Base-by-base conservation (phyloP, 2,888 invertebrate species). In the Morinoia aosen region DNA sequence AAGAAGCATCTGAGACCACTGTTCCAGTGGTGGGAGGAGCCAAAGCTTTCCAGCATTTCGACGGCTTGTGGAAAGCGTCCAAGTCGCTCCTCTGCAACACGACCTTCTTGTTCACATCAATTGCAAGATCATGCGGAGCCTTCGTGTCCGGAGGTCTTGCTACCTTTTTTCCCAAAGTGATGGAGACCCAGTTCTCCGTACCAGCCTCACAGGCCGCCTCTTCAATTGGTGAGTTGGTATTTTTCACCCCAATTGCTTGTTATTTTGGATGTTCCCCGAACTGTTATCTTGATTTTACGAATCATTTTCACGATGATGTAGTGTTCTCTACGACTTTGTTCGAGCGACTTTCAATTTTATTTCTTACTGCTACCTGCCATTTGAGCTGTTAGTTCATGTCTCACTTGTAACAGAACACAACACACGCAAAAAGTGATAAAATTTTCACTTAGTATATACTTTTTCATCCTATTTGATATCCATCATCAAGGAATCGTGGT, bases 161-260 rank as follows among this genome's bases (percentile, higher is more conserved):
- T 0, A 98, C 98, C 0, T 98, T 98, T 97, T 97, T 98, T 97
- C 98, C 98, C 1, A 98, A 98, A 97, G 98, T 98, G 96, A 98
- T 98, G 96, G 98, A 98, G 97, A 98, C 98, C 97, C 98, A 98
- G 97, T 98, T 98, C 97, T 98, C 98, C 96, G 98, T 98, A 7
- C 98, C 98, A 64, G 98, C 98, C 0, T 98, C 98, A 64, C 98
- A 98, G 97, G 98, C 98, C 0, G 98, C 98, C 33, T 97, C 98
- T 96, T 97, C 96, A 58, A 96, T 96, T 10, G 96, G 96, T 96
- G 90, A 90, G 90, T 90, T 19, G 33, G 7, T 14, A 19, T n/a
- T 14, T 90, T 19, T 25, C 16, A 64, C 16, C 16, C 33, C 64
- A 64, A 33, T 64, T 64, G 33, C 16, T 33, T 64, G 19, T 64